Base-by-base conservation (phyloP, 2,797 vertebrate species). In the Salmo trutta region DNA sequence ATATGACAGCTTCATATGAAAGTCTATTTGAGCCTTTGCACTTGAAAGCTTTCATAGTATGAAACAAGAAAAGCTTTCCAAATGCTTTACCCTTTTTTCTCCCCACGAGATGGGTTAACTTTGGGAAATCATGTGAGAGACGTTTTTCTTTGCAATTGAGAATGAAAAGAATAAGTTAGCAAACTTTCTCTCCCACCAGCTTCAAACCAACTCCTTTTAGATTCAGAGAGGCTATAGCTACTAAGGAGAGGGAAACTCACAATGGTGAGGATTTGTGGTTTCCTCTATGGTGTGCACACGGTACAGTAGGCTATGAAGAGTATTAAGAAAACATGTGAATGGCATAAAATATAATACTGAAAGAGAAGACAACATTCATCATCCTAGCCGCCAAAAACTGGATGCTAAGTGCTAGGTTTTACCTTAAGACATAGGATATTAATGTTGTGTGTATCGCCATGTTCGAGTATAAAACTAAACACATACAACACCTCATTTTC, bases 21-120 rank as follows among this genome's bases (percentile, higher is more conserved):
- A 93, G 89, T 92, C 90, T 92, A 86, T 93, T 91, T 90, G 87
- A 92, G 87, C 75, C 80, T 89, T 91, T 90, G 87, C 88, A 91
- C 82, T 92, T 91, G 79, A 92, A 93, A 91, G 90, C 73, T 82
- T 89, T 92, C 83, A 83, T 85, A 84, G 84, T 82, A 88, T 87
- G 89, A 91, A 87, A 90, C 83, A 82, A 89, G 89, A 85, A 91
- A 86, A 86, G 81, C 81, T 86, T 90, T 86, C 86, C 86, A 27
- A 86, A 79, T 80, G 85, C 65, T 74, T 76, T 36, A 51, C 29
- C 24, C 75, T 74, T 76, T 84, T 78, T 78, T 82, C 83, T 88
- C 83, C 83, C 81, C 62, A 72, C 88, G 85, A 82, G 64, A 89
- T 84, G 88, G 82, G 85, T 88, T 90, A 92, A 94, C 91, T 92